These are phyloP conservation scores for Rhorus exstirpatorius DNA, from an alignment of 2,888 invertebrate species.

Conservation along the genomic window DNA sequence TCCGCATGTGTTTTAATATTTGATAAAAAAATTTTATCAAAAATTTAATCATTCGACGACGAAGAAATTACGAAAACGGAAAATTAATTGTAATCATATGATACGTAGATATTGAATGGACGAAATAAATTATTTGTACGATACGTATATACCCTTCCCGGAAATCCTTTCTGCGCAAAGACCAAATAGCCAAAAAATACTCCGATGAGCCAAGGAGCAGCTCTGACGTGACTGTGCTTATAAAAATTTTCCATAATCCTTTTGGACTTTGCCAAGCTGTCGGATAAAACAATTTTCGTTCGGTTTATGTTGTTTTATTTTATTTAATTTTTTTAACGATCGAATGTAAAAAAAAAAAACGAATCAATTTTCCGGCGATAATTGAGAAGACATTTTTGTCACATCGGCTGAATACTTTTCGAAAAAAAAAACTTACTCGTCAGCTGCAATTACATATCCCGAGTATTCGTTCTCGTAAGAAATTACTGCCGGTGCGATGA, in stretches of 20 bases:
- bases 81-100: background rate
- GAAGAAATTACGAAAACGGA: too few species aligned
- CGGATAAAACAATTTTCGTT: background rate
- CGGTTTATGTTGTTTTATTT: background rate
- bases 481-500: slow-evolving; percentile 80
- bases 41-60: background rate
- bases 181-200: slow-evolving; percentile 69
- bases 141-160: slow-evolving; percentile 39
- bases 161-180: slow-evolving; percentile 17
- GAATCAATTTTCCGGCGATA: background rate
- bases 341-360: background rate
- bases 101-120: background rate
- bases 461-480: slow-evolving; percentile 84
- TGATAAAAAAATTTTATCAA: background rate
- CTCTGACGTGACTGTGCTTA: slow-evolving; percentile 64
- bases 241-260: slow-evolving; percentile 63
- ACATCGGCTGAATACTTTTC: too few species aligned
- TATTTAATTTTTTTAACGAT: too few species aligned
- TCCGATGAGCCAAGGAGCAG: slow-evolving; percentile 72
- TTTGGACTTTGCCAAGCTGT: too few species aligned
- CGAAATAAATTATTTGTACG: background rate
- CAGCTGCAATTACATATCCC: slow-evolving; percentile 20
- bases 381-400: too few species aligned
- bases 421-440: too few species aligned
- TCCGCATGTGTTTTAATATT: background rate